These are phyloP conservation scores for Geopemphigus sp. DNA, from an alignment of 1,140 invertebrate species.

Conservation along the genomic window DNA sequence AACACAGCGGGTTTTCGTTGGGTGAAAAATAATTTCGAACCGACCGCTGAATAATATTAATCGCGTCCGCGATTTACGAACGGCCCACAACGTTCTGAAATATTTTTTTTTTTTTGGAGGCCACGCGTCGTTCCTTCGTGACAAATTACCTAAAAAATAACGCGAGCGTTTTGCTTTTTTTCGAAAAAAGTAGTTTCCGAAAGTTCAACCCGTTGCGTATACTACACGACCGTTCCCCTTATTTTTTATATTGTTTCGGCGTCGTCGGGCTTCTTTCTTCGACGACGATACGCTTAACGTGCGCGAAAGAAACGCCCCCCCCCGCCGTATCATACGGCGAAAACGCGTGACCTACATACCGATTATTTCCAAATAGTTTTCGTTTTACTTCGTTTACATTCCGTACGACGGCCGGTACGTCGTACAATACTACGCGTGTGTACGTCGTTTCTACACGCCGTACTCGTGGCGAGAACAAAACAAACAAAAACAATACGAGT, in stretches of 20 bases:
- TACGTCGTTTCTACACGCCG: background rate
- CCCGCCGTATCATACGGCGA: slow-evolving; percentile 39
- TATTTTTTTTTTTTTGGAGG: background rate
- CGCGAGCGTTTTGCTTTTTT: background rate
- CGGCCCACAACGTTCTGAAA: no score
- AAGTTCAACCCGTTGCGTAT: background rate
- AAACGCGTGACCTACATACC: slow-evolving; percentile 27
- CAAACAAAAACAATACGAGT: background rate
- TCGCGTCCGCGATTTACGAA: no score
- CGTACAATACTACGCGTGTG: background rate
- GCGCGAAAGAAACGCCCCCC: no score
- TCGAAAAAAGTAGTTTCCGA: background rate
- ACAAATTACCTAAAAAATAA: background rate
- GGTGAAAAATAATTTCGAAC: no score
- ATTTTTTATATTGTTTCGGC: background rate
- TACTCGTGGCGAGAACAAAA: no score
- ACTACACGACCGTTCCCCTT: background rate
- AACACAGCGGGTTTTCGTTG: no score
- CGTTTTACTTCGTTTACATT: slow-evolving; percentile 25
- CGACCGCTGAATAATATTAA: no score
- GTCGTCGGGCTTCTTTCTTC: background rate
- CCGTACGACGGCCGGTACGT: background rate
- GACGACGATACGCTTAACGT: slow-evolving; percentile 24
- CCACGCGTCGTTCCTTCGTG: background rate
- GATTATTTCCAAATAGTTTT: slow-evolving; percentile 44